A percentile compares a stretch with the other conserved stretches of the same genome.
These are phyloP conservation scores for Balaeniceps rex DNA, from an alignment of 2,113 vertebrate genomes.

Conservation along the genomic window DNA sequence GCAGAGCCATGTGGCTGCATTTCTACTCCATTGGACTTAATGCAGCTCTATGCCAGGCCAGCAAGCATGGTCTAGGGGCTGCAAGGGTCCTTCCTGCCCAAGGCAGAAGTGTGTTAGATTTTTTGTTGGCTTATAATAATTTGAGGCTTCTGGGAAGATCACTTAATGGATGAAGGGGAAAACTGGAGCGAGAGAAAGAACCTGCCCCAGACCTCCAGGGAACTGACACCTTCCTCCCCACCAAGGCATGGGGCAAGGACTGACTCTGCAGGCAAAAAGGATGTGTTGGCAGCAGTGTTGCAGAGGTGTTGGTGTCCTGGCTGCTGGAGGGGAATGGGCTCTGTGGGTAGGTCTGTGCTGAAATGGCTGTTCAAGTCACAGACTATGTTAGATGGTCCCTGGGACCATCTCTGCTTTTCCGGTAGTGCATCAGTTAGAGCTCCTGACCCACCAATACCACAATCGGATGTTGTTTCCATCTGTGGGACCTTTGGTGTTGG, in stretches of 20 bases:
- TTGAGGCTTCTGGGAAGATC: not conserved
- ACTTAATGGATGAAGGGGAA: not conserved
- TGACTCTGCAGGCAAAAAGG: not conserved
- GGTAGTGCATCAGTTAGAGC: not conserved
- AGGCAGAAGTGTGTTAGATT: not conserved
- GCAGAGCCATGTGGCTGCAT: not conserved
- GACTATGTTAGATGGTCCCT: not conserved
- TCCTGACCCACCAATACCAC: not conserved
- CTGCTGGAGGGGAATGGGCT: not conserved
- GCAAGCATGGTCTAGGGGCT: not conserved
- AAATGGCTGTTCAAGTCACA: not conserved
- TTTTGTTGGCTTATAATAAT: not conserved
- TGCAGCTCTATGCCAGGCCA: not conserved
- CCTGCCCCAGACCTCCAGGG: not conserved
- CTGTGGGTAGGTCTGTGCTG: not conserved
- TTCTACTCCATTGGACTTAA: not conserved
- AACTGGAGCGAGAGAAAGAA: not conserved
- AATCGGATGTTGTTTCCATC: not conserved
- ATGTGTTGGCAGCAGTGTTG: not conserved
- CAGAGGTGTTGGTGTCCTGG: not conserved
- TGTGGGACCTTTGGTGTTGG: not conserved
- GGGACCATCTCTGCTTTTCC: not conserved
- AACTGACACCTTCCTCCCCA: not conserved
- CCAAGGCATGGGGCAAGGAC: not conserved
- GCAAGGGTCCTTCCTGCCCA: not conserved